A percentile compares a stretch with the other conserved stretches of the same genome.
phyloP scores from a whole-genome alignment of 2,888 invertebrate genomes.

The Caenorhabditis sp. region DNA sequence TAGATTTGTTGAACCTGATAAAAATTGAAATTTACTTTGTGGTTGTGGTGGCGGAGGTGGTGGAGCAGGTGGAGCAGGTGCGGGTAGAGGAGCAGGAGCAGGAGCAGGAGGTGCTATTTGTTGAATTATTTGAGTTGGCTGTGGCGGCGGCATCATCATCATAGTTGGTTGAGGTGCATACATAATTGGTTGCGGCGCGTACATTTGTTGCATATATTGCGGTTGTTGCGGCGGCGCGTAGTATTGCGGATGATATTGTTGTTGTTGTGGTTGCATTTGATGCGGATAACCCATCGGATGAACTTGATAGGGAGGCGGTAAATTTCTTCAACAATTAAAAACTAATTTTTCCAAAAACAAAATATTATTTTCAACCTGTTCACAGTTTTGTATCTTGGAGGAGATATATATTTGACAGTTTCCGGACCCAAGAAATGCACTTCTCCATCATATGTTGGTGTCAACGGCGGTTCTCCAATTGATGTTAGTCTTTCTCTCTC shows the following conservation, averaged over 20 bases:
- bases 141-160: neutral
- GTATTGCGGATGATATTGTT: conserved; percentile 14
- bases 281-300: neutral
- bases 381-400: conserved; percentile 6
- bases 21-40: neutral
- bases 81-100: no score
- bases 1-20: no score
- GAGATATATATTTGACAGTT: conserved; percentile 30
- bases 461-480: conserved; percentile 7
- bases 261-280: conserved; percentile 18
- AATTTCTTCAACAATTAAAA: neutral
- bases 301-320: neutral
- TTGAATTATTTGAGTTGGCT: neutral
- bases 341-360: neutral
- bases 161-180: conserved; percentile 5
- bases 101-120: neutral
- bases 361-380: neutral
- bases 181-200: conserved; percentile 12
- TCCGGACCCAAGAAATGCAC: conserved; percentile 33
- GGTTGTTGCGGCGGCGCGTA: neutral
- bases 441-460: conserved; percentile 26
- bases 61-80: neutral
- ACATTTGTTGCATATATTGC: neutral
- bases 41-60: neutral
- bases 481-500: no score